These are phyloP conservation scores for Stigmatopora argus DNA, from an alignment of 2,113 vertebrate genomes.

Conservation along the genomic window DNA sequence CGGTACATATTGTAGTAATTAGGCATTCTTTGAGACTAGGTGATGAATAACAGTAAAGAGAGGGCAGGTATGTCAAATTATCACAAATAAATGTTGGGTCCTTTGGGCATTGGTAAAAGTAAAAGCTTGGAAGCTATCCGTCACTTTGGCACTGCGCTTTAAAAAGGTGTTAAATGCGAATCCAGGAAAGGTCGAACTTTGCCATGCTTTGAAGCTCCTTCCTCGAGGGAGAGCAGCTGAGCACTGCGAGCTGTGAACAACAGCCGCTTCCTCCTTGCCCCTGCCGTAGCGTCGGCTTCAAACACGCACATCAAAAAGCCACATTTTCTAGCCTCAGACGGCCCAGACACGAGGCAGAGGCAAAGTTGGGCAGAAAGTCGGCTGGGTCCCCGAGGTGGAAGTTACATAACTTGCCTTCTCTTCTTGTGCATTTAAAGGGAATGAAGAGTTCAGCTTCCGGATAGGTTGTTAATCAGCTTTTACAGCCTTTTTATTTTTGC, in stretches of 20 bases:
- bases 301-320: slow-evolving; percentile 60
- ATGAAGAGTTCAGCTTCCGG: slow-evolving; percentile 54
- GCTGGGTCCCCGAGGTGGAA: slow-evolving; percentile 60
- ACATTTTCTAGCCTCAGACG: slow-evolving; percentile 41
- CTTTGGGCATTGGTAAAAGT: slow-evolving; percentile 38
- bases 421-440: slow-evolving; percentile 54
- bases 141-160: slow-evolving; percentile 37
- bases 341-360: slow-evolving; percentile 40
- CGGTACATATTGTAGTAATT: slow-evolving; percentile 10
- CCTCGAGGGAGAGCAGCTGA: slow-evolving; percentile 44
- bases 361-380: slow-evolving; percentile 62
- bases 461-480: slow-evolving; percentile 62
- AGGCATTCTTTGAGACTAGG: slow-evolving; percentile 10
- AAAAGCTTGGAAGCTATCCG: slow-evolving; percentile 16
- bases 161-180: slow-evolving; percentile 54
- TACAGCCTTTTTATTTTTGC: slow-evolving; percentile 49
- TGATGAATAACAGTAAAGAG: slow-evolving; percentile 22
- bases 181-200: slow-evolving; percentile 52
- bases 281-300: slow-evolving; percentile 47
- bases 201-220: slow-evolving; percentile 48
- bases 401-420: slow-evolving; percentile 61
- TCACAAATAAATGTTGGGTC: slow-evolving; percentile 26
- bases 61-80: slow-evolving; percentile 14
- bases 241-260: slow-evolving; percentile 49
- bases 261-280: slow-evolving; percentile 50